Base-by-base conservation (phyloP, 2,113 vertebrate genomes). In the Lepus timidus region DNA sequence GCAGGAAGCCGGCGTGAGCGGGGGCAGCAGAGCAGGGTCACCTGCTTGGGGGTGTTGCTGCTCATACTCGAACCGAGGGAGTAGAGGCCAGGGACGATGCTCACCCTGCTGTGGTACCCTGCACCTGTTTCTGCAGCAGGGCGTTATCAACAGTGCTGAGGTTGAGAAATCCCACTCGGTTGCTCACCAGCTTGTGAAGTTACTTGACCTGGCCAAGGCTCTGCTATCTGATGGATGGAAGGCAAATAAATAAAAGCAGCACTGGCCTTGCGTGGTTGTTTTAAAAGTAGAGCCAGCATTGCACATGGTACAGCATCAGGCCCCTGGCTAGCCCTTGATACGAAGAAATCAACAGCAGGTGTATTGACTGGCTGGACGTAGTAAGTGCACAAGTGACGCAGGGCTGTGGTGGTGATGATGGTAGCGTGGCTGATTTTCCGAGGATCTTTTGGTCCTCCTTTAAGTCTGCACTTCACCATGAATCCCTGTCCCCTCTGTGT, bases 71-170 rank as follows among this genome's bases (percentile, higher is more conserved):
- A 3, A 0, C 9, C 31, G 31, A 44, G 25, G 14, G 4, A 27
- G 65, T n/a, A 33, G 89, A 65, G 88, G 14, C 25, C 49, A 9
- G 64, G 1, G 44, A 16, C 2, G 49, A 25, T 85, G 49, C 31
- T 62, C 0, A 3, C 3, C 0, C 1, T 23, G 49, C 58, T 6
- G 0, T 3, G 4, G 2, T 0, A 29, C 55, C 22, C 12, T 20
- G 78, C 33, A 49, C 27, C 1, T 17, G 0, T 19, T 27, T 17
- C 6, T 1, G 0, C 29, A 16, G 25, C 23, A 17, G 13, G 49
- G 67, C 52, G 20, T 23, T 61, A 65, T 55, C 88, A 49, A 0
- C 4, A 8, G 58, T 51, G 39, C n/a, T 9, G 13, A 76, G n/a
- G 39, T 1, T 2, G 19, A 65, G 49, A 62, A 39, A 11, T 17